Evolutionary conservation across 1,140 invertebrate species (phyloP).

Genomic region (Drosophila ananassae): DNA sequence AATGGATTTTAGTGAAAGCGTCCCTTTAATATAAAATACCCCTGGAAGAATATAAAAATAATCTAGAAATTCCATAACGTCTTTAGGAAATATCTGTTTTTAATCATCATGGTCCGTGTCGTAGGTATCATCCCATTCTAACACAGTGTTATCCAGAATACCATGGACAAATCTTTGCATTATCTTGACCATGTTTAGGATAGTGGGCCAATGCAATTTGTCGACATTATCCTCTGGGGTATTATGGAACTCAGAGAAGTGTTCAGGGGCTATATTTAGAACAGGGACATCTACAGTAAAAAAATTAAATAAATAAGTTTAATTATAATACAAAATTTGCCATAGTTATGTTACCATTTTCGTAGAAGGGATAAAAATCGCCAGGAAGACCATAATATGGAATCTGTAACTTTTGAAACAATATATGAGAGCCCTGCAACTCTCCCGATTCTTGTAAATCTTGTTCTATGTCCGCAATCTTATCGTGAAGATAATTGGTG

Average conservation of each 20-base stretch:
- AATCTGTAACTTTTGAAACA: conserved; percentile 23
- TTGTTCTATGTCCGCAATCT: conserved; percentile 29
- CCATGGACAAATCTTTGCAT: conserved; percentile 28
- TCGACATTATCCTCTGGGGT: conserved; percentile 89
- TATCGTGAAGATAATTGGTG: conserved; percentile 3
- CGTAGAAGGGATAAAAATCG: conserved; percentile 27
- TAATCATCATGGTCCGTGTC: neutral
- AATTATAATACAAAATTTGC: conserved; percentile 2
- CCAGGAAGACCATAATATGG: conserved; percentile 38
- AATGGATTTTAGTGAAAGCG: too few species aligned
- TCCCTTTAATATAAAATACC: too few species aligned
- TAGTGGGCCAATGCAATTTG: conserved; percentile 91
- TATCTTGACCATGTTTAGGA: conserved; percentile 81
- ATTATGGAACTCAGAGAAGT: conserved; percentile 96
- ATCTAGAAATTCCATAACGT: too few species aligned
- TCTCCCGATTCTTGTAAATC: conserved; percentile 8
- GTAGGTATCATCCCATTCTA: conserved; percentile 87
- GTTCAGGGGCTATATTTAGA: conserved; percentile 94
- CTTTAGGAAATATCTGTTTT: neutral
- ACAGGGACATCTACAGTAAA: conserved; percentile 85
- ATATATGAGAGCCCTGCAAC: conserved; percentile 24
- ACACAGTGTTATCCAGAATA: conserved; percentile 86
- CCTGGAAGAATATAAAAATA: too few species aligned
- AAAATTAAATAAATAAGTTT: neutral
- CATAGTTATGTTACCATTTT: conserved; percentile 87